A percentile compares a stretch with the other conserved stretches of the same genome.
phyloP scores from a whole-genome alignment of 2,113 vertebrate genomes.

The Sinocyclocheilus anophthalmus region DNA sequence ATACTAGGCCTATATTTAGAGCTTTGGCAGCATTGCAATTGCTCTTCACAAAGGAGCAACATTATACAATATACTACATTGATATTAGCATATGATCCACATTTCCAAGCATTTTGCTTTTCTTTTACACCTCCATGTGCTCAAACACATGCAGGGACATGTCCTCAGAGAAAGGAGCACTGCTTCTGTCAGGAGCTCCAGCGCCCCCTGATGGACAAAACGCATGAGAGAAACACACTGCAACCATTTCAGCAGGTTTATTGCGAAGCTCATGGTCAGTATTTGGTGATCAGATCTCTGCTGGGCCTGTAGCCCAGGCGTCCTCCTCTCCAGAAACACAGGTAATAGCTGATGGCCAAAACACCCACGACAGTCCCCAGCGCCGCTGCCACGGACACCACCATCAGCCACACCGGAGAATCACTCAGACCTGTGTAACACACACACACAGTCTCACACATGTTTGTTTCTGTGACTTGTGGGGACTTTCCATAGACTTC shows the following conservation, averaged over 20 bases:
- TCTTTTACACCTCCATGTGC: too few species aligned
- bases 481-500: too few species aligned
- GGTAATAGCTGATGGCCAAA: constrained; percentile 68
- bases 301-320: constrained; percentile 68
- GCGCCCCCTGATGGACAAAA: background rate
- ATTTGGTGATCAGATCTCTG: constrained; percentile 48
- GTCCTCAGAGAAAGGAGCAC: too few species aligned
- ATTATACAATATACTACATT: too few species aligned
- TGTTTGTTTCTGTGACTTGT: too few species aligned
- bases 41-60: too few species aligned
- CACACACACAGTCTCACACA: too few species aligned
- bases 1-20: too few species aligned
- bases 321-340: constrained; percentile 76
- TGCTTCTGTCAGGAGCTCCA: background rate
- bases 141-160: too few species aligned
- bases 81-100: too few species aligned
- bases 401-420: constrained; percentile 43
- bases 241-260: background rate
- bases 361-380: constrained; percentile 54
- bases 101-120: too few species aligned
- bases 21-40: too few species aligned
- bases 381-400: constrained; percentile 45
- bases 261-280: constrained; percentile 41
- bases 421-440: background rate
- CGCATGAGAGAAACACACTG: background rate